These are phyloP conservation scores for Crematogaster levior DNA, from an alignment of 2,888 invertebrate species.

Conservation along the genomic window DNA sequence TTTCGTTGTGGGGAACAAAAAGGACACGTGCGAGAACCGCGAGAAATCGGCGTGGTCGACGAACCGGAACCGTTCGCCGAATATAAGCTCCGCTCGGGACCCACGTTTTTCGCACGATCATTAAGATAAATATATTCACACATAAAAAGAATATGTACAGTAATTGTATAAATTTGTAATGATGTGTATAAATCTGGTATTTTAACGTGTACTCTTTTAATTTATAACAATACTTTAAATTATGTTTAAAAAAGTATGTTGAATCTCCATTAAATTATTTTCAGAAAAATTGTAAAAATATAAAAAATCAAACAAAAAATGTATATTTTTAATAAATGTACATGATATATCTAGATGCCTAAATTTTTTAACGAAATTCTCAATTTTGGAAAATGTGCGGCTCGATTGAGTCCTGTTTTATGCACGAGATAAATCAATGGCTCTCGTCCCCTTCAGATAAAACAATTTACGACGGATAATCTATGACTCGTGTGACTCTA, in stretches of 20 bases:
- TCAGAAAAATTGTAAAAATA: neutral
- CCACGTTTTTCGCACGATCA: neutral
- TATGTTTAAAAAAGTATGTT: neutral
- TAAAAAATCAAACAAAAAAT: neutral
- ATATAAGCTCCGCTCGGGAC: neutral
- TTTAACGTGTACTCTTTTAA: neutral
- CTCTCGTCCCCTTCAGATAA: neutral
- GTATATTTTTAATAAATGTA: neutral
- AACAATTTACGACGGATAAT: conserved; percentile 60
- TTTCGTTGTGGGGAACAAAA: conserved; percentile 65
- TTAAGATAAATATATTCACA: neutral
- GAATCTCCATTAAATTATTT: neutral
- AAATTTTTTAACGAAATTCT: neutral
- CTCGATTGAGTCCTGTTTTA: neutral
- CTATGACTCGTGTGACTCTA: too few relatives aligned
- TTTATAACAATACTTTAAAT: neutral
- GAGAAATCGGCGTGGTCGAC: conserved; percentile 25
- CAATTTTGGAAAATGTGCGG: neutral
- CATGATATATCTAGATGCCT: neutral
- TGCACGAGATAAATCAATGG: neutral
- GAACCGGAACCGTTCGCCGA: neutral
- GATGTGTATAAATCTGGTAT: neutral
- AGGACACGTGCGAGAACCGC: conserved; percentile 50
- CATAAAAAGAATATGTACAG: neutral
- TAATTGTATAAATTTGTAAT: neutral